Evolutionary conservation across 2,888 invertebrate genomes (phyloP).

Genomic region (Orthosia gracilis): DNA sequence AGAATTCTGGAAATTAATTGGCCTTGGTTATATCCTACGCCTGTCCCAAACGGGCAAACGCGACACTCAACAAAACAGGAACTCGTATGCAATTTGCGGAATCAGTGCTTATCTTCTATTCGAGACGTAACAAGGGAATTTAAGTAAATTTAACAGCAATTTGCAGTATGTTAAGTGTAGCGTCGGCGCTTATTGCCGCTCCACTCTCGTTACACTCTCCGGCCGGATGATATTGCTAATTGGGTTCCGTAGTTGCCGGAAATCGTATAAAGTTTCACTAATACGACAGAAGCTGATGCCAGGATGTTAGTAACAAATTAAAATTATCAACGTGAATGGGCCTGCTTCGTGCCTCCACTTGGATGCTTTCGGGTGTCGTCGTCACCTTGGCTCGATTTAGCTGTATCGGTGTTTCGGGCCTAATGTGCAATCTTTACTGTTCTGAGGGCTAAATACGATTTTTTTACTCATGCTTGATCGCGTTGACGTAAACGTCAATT

Average conservation of each 20-base stretch:
- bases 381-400: constrained; percentile 17
- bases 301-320: constrained; percentile 68
- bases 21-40: not conserved
- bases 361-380: constrained; percentile 20
- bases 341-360: constrained; percentile 27
- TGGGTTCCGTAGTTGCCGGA: constrained; percentile 87
- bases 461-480: no score
- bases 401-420: constrained; percentile 8
- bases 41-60: constrained; percentile 39
- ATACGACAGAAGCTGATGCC: constrained; percentile 78
- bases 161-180: constrained; percentile 86
- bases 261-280: constrained; percentile 88
- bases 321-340: constrained; percentile 45
- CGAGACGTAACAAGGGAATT: constrained; percentile 75
- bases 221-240: constrained; percentile 89
- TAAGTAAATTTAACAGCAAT: constrained; percentile 87
- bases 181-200: constrained; percentile 81
- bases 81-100: constrained; percentile 72
- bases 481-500: no score
- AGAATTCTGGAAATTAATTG: constrained; percentile 19
- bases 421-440: constrained; percentile 13
- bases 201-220: constrained; percentile 81
- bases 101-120: constrained; percentile 74
- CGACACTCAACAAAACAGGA: constrained; percentile 50
- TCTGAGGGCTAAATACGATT: not conserved